Conservation (phyloP, 1,140 invertebrate genomes). For the Drosophila paulistorum region DNA sequence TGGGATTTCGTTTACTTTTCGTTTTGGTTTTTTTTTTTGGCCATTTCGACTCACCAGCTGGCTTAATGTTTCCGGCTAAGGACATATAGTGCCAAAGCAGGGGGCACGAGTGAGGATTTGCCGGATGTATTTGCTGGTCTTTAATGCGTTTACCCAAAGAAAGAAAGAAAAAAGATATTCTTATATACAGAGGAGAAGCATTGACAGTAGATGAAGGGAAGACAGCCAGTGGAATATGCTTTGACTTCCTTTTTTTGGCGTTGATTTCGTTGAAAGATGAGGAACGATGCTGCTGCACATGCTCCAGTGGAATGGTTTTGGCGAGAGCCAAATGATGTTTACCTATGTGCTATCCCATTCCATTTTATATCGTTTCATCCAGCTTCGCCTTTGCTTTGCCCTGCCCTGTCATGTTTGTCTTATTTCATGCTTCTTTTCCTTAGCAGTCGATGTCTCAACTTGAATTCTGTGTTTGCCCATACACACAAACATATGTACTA, state of each 20-base stretch:
- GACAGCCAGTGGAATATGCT: background rate
- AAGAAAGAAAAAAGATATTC: background rate
- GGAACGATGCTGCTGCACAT: constrained; percentile 7
- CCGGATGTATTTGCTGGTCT: constrained; percentile 66
- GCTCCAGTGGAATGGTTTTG: constrained; percentile 10
- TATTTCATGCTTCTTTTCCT: constrained; percentile 47
- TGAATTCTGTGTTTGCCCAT: background rate
- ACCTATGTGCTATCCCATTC: constrained; percentile 34
- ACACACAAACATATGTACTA: background rate
- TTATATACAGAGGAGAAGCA: background rate
- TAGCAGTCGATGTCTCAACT: background rate
- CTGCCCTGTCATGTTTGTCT: constrained; percentile 46
- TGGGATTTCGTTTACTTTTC: background rate
- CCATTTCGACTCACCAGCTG: background rate
- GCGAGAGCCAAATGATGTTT: constrained; percentile 65
- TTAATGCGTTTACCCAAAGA: constrained; percentile 64
- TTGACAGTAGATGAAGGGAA: background rate
- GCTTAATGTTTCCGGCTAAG: constrained; percentile 63
- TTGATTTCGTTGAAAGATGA: constrained; percentile 22
- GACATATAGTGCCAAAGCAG: background rate
- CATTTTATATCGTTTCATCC: background rate
- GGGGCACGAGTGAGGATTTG: constrained; percentile 16
- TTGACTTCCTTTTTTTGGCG: constrained; percentile 26
- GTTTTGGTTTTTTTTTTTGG: background rate
- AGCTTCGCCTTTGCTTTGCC: no score